These are phyloP conservation scores for Ectemnius continuus DNA, from an alignment of 2,888 invertebrate genomes.

Conservation along the genomic window DNA sequence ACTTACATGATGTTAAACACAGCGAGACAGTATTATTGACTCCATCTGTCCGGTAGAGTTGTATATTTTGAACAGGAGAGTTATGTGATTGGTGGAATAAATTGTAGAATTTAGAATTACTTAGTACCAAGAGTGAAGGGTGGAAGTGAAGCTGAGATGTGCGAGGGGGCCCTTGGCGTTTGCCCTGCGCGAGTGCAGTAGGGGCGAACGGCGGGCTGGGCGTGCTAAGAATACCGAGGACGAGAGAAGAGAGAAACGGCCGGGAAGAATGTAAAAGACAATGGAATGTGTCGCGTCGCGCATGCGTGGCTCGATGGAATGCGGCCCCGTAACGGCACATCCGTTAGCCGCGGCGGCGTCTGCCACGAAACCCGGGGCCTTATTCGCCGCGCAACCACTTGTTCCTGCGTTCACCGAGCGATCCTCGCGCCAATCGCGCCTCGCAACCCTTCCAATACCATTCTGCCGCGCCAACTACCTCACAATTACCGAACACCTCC, in stretches of 20 bases:
- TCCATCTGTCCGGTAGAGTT: too few species aligned
- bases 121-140: too few species aligned
- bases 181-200: constrained; percentile 41
- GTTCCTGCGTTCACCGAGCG: constrained; percentile 15
- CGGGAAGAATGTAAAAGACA: constrained; percentile 74
- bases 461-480: not conserved
- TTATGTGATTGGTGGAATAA: too few species aligned
- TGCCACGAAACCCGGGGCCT: constrained; percentile 65
- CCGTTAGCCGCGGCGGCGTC: constrained; percentile 72
- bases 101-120: too few species aligned
- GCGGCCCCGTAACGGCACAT: constrained; percentile 77
- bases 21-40: too few species aligned
- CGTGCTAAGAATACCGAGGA: constrained; percentile 68
- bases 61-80: too few species aligned
- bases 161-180: not conserved
- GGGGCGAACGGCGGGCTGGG: constrained; percentile 58
- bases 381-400: constrained; percentile 56
- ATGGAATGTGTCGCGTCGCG: constrained; percentile 76
- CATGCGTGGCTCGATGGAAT: constrained; percentile 75
- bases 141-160: not conserved
- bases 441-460: constrained; percentile 14
- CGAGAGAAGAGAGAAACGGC: constrained; percentile 62
- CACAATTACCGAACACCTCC: too few species aligned
- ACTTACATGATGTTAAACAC: too few species aligned
- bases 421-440: constrained; percentile 21